phyloP scores from a whole-genome alignment of 2,113 vertebrate species.

The Aythya baeri region DNA sequence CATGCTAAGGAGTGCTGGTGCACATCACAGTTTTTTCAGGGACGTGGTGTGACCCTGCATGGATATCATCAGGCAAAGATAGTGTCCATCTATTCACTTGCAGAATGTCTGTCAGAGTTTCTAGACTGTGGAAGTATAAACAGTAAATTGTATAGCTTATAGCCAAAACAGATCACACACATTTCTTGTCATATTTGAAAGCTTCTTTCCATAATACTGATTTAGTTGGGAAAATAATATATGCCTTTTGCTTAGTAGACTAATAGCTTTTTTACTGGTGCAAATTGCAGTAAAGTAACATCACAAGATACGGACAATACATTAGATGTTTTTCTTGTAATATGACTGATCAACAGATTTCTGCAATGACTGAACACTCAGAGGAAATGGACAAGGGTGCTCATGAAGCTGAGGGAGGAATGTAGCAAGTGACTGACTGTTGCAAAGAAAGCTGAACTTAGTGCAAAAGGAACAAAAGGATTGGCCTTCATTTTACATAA shows the following conservation, averaged over 20 bases:
- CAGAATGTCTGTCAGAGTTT: neutral
- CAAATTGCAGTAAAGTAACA: neutral
- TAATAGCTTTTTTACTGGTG: neutral
- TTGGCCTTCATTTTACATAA: neutral
- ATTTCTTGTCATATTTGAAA: neutral
- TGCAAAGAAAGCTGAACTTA: neutral
- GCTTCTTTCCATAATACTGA: neutral
- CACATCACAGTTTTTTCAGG: neutral
- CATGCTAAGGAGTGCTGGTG: neutral
- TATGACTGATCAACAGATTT: neutral
- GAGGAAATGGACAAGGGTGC: neutral
- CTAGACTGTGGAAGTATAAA: neutral
- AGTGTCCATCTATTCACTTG: neutral
- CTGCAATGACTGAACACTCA: neutral
- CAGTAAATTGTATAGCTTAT: neutral
- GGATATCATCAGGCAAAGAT: neutral
- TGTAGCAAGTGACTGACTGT: neutral
- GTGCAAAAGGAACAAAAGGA: neutral
- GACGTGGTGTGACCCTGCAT: neutral
- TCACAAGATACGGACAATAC: neutral
- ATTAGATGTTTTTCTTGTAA: neutral
- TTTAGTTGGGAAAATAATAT: neutral
- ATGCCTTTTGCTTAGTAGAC: neutral
- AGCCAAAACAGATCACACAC: neutral
- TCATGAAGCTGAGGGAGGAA: neutral